Base-by-base conservation (phyloP, 1,140 invertebrate species). In the Rhynchophorus ferrugineus region DNA sequence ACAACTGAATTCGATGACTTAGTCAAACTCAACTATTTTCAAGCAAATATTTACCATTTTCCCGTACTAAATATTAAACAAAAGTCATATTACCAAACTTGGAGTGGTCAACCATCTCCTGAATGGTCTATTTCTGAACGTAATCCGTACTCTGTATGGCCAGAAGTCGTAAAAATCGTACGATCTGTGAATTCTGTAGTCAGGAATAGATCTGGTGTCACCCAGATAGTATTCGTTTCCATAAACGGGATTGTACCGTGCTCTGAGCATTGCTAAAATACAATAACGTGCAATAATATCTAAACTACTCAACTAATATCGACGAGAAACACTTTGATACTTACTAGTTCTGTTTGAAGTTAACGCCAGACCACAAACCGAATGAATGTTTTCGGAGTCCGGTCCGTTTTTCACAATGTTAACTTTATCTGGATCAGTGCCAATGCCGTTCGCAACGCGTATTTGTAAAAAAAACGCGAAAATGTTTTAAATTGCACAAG, bases 111-210 rank as follows among this genome's bases (percentile, higher is more conserved):
- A 41, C 54, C 41, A 59, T 34, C 58, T 45, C 37, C 58, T 56
- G 29, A 55, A 56, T 13, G 58, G 53, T 38, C 58, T 49, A 46
- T 59, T 59, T 11, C 54, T 49, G 5, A 42, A 37, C 29, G 52
- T 49, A 7, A 59, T 18, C n/a, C 36, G 42, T 8, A 56, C 29
- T 37, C 48, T 38, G 24, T 52, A 54, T 9, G 58, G 58, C 58
- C 58, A 59, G 44, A 49, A 52, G 45, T 49, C 51, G 45, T 59
- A 59, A 35, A 56, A 59, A 39, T 54, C 47, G 37, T 59, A 59
- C 7, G 58, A 43, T 50, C 58, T 41, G 33, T 59, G 58, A 24
- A 59, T 45, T 48, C 54, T 49, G 9, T 56, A 59, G 36, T 59
- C 58, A 14, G 54, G 58, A 49, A 59, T 47, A 17, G 49, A 59